These are phyloP conservation scores for Enteromius mattozi DNA, from an alignment of 2,797 vertebrate species.

Conservation along the genomic window DNA sequence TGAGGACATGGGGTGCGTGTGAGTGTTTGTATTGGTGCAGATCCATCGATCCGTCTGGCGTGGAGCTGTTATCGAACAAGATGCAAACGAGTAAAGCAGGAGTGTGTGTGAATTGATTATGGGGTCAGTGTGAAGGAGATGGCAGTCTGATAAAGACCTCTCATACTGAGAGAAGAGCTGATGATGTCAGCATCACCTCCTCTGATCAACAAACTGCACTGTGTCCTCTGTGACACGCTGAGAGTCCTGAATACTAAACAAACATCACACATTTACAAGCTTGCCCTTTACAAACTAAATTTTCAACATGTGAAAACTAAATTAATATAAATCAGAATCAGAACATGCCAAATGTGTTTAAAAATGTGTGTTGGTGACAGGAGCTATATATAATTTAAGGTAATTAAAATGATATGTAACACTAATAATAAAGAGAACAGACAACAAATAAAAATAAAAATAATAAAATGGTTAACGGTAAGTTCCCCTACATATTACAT, in stretches of 20 bases:
- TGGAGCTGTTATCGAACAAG: constrained; percentile 39
- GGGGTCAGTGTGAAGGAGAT: constrained; percentile 27
- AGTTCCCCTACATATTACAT: no score
- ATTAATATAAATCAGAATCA: background rate
- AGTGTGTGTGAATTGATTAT: constrained; percentile 21
- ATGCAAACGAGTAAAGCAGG: background rate
- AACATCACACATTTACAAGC: background rate
- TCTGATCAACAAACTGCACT: constrained; percentile 17
- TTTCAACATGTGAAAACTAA: background rate
- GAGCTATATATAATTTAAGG: background rate
- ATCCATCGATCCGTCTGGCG: constrained; percentile 47
- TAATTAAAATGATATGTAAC: background rate
- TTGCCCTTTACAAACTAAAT: background rate
- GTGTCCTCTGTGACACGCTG: background rate
- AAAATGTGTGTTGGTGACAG: background rate
- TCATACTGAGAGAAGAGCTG: constrained; percentile 31
- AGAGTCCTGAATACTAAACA: constrained; percentile 13
- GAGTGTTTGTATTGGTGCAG: constrained; percentile 28
- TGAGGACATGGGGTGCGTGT: constrained; percentile 25
- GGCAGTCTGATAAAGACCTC: background rate
- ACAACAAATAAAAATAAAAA: background rate
- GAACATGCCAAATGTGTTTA: background rate
- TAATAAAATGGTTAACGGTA: no score
- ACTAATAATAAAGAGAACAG: background rate
- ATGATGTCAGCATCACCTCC: constrained; percentile 51